A percentile compares a stretch with the other conserved stretches of the same genome.
These are phyloP conservation scores for Melanargia galathea DNA, from an alignment of 2,888 invertebrate species.

Conservation along the genomic window DNA sequence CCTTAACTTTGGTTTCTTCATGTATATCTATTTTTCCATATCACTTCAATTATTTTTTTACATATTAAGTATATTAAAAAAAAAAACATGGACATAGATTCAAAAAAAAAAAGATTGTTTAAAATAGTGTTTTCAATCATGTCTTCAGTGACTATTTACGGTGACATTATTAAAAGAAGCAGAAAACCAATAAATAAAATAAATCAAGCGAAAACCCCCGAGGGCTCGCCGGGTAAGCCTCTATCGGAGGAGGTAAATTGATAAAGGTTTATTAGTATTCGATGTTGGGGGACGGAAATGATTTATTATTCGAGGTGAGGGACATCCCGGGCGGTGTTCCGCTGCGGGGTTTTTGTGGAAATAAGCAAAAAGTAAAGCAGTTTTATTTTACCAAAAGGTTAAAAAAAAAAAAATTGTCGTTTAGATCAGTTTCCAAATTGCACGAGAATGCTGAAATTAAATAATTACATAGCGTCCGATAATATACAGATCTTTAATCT, in stretches of 20 bases:
- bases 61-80: too few species aligned
- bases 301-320: conserved; percentile 21
- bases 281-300: conserved; percentile 31
- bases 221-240: conserved; percentile 27
- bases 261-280: conserved; percentile 46
- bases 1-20: too few species aligned
- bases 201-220: conserved; percentile 10
- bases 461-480: too few species aligned
- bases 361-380: not conserved
- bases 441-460: too few species aligned
- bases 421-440: too few species aligned
- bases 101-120: not conserved
- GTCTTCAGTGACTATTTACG: not conserved
- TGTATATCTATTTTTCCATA: too few species aligned
- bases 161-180: not conserved
- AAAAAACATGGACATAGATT: too few species aligned
- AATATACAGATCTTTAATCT: too few species aligned
- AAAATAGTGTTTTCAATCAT: not conserved
- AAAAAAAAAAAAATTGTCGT: too few species aligned
- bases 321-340: conserved; percentile 3
- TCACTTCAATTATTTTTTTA: too few species aligned
- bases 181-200: conserved; percentile 23
- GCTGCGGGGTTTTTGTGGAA: not conserved
- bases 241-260: conserved; percentile 40
- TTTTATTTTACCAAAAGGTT: not conserved